Base-by-base conservation (phyloP, 1,140 invertebrate genomes). In the Drosophila arawakana region DNA sequence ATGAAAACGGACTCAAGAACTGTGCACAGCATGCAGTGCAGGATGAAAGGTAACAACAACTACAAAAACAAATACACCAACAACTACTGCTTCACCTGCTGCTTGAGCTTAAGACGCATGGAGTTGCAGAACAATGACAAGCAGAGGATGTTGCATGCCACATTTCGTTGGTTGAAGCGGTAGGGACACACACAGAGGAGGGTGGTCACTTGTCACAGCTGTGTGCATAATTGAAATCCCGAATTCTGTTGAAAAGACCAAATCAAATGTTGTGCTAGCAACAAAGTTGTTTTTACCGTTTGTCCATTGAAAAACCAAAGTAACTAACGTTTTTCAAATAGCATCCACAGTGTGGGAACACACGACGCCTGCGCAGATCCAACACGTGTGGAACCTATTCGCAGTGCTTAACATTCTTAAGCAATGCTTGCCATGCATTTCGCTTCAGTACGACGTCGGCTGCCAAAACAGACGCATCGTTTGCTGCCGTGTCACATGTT, bases 211-310 rank as follows among this genome's bases (percentile, higher is more conserved):
- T 63, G 72, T 44, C 52, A 52, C 76, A 81, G 75, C 68, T 85
- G 81, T 75, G 75, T 86, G 82, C 78, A 84, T 84, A 84, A 84
- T 84, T 85, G 78, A 84, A 85, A 68, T 65, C 35, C 67, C 44
- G 52, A 69, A 75, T 71, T 75, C 47, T 61, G 41, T 10, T 34
- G 57, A 13, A 50, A 30, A 13, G 55, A 55, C n/a, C 18, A 44
- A 81, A 77, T 69, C 72, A 76, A 66, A 65, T 71, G 57, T 46
- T 46, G 41, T 58, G 49, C 18, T 55, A 41, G 72, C 72, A 66
- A 75, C 66, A 75, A 70, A 67, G 57, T 76, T 77, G 52, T 39
- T 72, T 76, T 55, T 44, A 77, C 57, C 62, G 59, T n/a, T 68
- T 62, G 58, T 7, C 81, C 70, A 83, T 88, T 88, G 76, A 77